phyloP scores from a whole-genome alignment of 2,113 vertebrate species.

The Pithys albifrons region DNA sequence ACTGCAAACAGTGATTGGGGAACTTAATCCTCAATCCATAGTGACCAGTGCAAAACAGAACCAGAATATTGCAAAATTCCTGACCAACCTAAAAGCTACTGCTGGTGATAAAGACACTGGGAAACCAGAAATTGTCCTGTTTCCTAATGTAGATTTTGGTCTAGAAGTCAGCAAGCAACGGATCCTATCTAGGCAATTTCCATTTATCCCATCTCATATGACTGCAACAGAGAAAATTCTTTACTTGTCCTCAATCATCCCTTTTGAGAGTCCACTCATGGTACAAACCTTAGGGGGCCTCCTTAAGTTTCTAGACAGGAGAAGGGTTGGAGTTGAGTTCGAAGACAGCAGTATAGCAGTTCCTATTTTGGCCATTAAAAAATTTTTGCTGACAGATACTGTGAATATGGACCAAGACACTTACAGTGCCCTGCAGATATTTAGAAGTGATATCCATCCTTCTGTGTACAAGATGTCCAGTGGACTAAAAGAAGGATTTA shows the following conservation, averaged over 20 bases:
- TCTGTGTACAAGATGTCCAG: conserved; percentile 93
- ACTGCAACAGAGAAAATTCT: conserved; percentile 86
- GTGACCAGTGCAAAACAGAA: conserved; percentile 95
- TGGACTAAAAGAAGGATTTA: conserved; percentile 94
- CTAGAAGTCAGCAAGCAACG: conserved; percentile 91
- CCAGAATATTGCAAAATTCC: conserved; percentile 79
- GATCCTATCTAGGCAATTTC: conserved; percentile 86
- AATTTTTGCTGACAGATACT: conserved; percentile 80
- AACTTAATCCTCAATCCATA: conserved; percentile 84
- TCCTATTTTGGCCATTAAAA: conserved; percentile 89
- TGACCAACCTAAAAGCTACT: conserved; percentile 72
- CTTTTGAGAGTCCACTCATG: conserved; percentile 89
- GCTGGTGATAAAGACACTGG: conserved; percentile 54
- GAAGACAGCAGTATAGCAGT: conserved; percentile 85
- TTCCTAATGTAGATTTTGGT: conserved; percentile 91
- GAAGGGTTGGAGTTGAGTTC: conserved; percentile 90
- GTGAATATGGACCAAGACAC: conserved; percentile 77
- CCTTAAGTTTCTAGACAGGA: conserved; percentile 91
- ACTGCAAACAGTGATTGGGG: conserved; percentile 85
- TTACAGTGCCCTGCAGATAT: conserved; percentile 91
- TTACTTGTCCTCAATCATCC: conserved; percentile 89
- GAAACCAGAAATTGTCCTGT: conserved; percentile 84
- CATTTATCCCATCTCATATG: conserved; percentile 84
- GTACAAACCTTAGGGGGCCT: conserved; percentile 89
- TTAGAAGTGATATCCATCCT: conserved; percentile 94